These are phyloP conservation scores for Stenolophus ochropezus DNA, from an alignment of 2,888 invertebrate genomes.

Conservation along the genomic window DNA sequence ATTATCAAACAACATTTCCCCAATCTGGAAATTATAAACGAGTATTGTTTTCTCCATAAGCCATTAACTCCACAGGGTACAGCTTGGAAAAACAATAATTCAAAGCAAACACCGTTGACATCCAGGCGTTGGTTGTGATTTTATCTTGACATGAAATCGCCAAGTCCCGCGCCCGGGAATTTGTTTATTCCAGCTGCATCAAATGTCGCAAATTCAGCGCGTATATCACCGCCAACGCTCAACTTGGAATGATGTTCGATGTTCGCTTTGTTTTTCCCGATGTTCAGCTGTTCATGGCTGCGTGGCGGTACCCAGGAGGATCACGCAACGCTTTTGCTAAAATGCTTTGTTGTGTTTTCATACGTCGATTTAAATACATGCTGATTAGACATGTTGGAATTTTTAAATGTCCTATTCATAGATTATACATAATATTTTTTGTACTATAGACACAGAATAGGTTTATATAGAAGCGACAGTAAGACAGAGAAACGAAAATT, in stretches of 20 bases:
- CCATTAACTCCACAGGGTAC: background rate
- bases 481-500: too few relatives aligned
- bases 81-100: background rate
- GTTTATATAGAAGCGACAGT: too few relatives aligned
- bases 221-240: slow-evolving; percentile 33
- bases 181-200: slow-evolving; percentile 34
- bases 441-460: too few relatives aligned
- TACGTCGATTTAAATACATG: too few relatives aligned
- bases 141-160: slow-evolving; percentile 39
- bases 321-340: too few relatives aligned
- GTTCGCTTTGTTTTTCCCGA: slow-evolving; percentile 3
- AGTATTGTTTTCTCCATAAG: background rate
- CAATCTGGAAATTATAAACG: background rate
- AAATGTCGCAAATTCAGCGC: slow-evolving; percentile 33
- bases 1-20: too few relatives aligned
- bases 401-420: too few relatives aligned
- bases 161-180: slow-evolving; percentile 32
- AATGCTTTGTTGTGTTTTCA: too few relatives aligned
- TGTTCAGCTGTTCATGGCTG: background rate
- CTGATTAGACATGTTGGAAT: too few relatives aligned
- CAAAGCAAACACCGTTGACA: slow-evolving; percentile 6
- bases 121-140: slow-evolving; percentile 20
- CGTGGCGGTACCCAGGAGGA: too few relatives aligned
- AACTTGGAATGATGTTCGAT: slow-evolving; percentile 21
- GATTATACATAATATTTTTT: too few relatives aligned